Percentiles rank a stretch among this genome's conserved stretches.
phyloP scores from a whole-genome alignment of 2,888 invertebrate species.

The Strigamia transsilvanica region DNA sequence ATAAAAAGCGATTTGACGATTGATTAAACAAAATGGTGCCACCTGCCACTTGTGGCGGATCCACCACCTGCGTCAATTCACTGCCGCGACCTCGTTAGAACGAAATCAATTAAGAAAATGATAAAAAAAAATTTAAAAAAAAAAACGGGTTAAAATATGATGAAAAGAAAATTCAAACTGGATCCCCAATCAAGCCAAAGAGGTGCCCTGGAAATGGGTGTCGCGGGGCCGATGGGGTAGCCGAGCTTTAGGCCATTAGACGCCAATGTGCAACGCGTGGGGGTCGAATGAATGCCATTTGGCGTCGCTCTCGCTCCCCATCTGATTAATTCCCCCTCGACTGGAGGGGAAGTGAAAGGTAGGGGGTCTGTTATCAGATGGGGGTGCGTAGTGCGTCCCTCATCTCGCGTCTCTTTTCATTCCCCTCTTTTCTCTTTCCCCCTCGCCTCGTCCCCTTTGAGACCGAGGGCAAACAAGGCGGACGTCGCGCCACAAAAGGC shows the following conservation, averaged over 20 bases:
- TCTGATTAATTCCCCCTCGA: constrained; percentile 8
- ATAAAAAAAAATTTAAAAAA: neutral
- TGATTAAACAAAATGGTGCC: constrained; percentile 2
- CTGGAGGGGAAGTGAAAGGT: neutral
- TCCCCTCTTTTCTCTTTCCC: neutral
- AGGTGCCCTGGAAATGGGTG: neutral
- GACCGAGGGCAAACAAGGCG: constrained; percentile 8
- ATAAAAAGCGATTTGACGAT: neutral
- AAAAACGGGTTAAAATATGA: neutral
- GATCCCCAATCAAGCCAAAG: neutral
- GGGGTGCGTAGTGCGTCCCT: neutral
- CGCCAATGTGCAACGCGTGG: constrained; percentile 8
- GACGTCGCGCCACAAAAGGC: constrained; percentile 2
- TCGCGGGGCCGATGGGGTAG: neutral
- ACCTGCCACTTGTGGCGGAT: constrained; percentile 2
- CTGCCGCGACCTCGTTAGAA: neutral
- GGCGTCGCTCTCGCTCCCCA: neutral
- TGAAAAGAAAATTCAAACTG: neutral
- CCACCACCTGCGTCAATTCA: neutral
- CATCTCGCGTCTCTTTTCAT: too few species aligned
- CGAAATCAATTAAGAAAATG: constrained; percentile 7
- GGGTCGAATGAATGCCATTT: constrained; percentile 8
- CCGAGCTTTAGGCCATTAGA: constrained; percentile 2
- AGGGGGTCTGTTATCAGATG: constrained; percentile 5
- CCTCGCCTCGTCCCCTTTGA: neutral